These are phyloP conservation scores for Cetoscarus ocellatus DNA, from an alignment of 2,797 vertebrate genomes.

Conservation along the genomic window DNA sequence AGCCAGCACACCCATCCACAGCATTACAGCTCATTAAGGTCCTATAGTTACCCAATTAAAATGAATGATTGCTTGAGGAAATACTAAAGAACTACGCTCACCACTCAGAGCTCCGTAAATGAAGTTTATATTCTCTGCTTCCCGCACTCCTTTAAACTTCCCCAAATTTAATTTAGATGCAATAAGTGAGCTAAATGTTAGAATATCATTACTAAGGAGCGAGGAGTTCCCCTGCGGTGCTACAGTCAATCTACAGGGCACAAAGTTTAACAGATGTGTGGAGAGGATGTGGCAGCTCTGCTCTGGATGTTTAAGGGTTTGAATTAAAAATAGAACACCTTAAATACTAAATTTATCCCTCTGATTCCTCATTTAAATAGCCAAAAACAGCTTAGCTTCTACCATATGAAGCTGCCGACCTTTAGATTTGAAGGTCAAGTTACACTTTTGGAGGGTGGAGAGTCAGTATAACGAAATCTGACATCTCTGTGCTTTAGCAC, in stretches of 20 bases:
- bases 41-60: conserved; percentile 53
- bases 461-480: neutral
- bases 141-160: conserved; percentile 14
- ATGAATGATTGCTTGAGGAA: conserved; percentile 54
- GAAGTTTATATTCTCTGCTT: conserved; percentile 35
- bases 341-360: neutral
- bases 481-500: neutral
- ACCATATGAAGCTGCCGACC: neutral
- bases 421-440: neutral
- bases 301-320: conserved; percentile 1
- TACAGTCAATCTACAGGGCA: conserved; percentile 3
- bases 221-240: conserved; percentile 16
- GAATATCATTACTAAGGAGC: conserved; percentile 28
- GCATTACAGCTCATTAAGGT: conserved; percentile 59
- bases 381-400: neutral
- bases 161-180: conserved; percentile 46
- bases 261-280: neutral
- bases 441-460: neutral
- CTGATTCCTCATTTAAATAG: neutral
- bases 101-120: conserved; percentile 32
- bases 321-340: neutral
- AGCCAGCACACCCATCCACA: conserved; percentile 46
- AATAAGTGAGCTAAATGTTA: conserved; percentile 41
- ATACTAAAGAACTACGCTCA: conserved; percentile 29
- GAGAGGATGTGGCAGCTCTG: conserved; percentile 6